Percentiles rank a stretch among this genome's conserved stretches.
Conservation (phyloP, 2,888 invertebrate species). For the Tholera decimalis region DNA sequence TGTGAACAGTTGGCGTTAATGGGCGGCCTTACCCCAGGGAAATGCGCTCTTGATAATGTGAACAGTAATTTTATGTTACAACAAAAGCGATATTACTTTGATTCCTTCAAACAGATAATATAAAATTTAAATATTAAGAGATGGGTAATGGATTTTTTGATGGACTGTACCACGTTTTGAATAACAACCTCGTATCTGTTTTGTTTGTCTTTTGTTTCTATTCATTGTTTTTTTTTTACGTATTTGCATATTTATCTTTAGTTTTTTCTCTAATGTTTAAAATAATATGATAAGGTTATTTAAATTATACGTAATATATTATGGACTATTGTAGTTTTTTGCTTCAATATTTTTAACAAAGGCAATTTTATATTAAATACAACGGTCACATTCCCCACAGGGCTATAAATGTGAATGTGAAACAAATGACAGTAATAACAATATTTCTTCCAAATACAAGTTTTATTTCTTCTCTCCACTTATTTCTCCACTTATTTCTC, state of each 20-base stretch:
- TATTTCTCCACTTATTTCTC: constrained; percentile 34
- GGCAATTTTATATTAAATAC: not conserved
- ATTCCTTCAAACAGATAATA: constrained; percentile 70
- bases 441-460: constrained; percentile 34
- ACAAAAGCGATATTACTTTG: constrained; percentile 77
- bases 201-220: constrained; percentile 50
- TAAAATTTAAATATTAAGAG: constrained; percentile 70
- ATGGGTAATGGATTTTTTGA: constrained; percentile 62
- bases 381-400: constrained; percentile 29
- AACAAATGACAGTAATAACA: constrained; percentile 42
- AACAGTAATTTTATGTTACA: constrained; percentile 87
- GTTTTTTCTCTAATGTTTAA: constrained; percentile 32
- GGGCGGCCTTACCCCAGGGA: constrained; percentile 86
- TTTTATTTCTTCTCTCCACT: constrained; percentile 31
- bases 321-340: constrained; percentile 17
- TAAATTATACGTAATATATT: constrained; percentile 49
- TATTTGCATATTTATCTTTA: constrained; percentile 54
- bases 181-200: constrained; percentile 52
- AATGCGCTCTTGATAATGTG: constrained; percentile 86
- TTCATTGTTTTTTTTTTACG: constrained; percentile 34
- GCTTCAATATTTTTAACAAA: constrained; percentile 35
- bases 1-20: constrained; percentile 90
- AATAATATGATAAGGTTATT: constrained; percentile 39
- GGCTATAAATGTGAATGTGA: constrained; percentile 31
- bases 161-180: constrained; percentile 47